Conservation (phyloP, 2,797 vertebrate species). For the Harpia harpyja region DNA sequence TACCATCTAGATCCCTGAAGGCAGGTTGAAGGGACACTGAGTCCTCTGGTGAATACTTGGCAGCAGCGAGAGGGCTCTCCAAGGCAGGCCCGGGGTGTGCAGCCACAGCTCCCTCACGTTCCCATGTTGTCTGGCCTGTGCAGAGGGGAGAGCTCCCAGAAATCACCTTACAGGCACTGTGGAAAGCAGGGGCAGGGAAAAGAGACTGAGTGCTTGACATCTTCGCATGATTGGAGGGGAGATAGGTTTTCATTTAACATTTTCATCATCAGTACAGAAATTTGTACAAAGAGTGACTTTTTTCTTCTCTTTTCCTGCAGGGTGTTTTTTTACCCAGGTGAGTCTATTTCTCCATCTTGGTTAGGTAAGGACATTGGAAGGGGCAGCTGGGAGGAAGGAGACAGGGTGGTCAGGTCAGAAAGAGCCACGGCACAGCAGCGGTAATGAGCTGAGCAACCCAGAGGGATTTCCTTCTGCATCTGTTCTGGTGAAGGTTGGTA, state of each 20-base stretch:
- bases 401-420: background rate
- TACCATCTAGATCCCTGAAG: background rate
- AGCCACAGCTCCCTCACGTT: background rate
- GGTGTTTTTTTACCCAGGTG: background rate
- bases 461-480: background rate
- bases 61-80: background rate
- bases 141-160: background rate
- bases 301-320: background rate
- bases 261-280: background rate
- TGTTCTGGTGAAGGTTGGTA: background rate
- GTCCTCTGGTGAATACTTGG: background rate
- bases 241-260: background rate
- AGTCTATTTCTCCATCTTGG: background rate
- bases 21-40: background rate
- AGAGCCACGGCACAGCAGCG: background rate
- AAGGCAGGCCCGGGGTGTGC: background rate
- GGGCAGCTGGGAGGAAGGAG: background rate
- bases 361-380: background rate
- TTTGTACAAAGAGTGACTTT: background rate
- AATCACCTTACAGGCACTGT: background rate
- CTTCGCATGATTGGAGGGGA: background rate
- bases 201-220: background rate
- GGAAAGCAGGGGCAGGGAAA: background rate
- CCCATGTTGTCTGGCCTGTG: background rate
- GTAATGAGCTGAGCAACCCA: background rate